These are phyloP conservation scores for Neodontobutis hainanensis DNA, from an alignment of 2,113 vertebrate genomes.

Conservation along the genomic window DNA sequence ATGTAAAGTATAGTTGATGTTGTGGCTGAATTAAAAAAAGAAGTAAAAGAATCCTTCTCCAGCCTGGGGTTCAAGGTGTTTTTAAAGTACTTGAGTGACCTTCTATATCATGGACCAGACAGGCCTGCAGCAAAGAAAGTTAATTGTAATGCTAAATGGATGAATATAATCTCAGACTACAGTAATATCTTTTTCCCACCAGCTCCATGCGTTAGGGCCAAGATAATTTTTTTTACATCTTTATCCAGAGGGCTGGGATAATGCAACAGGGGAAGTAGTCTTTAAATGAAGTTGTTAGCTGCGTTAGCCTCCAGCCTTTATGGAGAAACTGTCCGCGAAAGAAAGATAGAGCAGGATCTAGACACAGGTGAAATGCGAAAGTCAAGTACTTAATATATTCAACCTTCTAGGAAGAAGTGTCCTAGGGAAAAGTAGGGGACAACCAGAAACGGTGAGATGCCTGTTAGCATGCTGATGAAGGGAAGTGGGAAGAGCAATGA, in stretches of 20 bases:
- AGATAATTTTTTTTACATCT: slow-evolving; percentile 26
- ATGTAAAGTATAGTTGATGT: background rate
- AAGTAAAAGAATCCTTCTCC: no score
- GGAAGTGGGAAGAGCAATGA: slow-evolving; percentile 16
- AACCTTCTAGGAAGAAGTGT: slow-evolving; percentile 62
- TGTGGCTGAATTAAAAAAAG: background rate
- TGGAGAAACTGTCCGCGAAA: slow-evolving; percentile 11
- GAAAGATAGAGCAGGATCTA: slow-evolving; percentile 6
- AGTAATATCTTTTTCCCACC: background rate
- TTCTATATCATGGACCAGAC: slow-evolving; percentile 18
- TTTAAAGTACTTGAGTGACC: background rate
- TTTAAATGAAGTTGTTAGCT: slow-evolving; percentile 32
- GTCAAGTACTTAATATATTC: slow-evolving; percentile 52
- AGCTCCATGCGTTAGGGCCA: slow-evolving; percentile 28
- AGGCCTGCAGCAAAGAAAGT: background rate
- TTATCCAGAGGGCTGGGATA: slow-evolving; percentile 26
- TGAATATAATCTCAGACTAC: background rate
- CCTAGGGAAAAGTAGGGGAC: slow-evolving; percentile 47
- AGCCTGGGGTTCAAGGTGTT: background rate
- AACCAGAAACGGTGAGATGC: slow-evolving; percentile 35
- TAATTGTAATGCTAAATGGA: background rate
- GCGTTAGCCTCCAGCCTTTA: slow-evolving; percentile 29
- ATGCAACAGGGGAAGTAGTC: slow-evolving; percentile 40
- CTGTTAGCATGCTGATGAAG: slow-evolving; percentile 47
- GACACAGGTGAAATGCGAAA: slow-evolving; percentile 38